Percentiles rank a stretch among this genome's conserved stretches.
These are phyloP conservation scores for Dolomedes plantarius DNA, from an alignment of 2,888 invertebrate genomes.

Conservation along the genomic window DNA sequence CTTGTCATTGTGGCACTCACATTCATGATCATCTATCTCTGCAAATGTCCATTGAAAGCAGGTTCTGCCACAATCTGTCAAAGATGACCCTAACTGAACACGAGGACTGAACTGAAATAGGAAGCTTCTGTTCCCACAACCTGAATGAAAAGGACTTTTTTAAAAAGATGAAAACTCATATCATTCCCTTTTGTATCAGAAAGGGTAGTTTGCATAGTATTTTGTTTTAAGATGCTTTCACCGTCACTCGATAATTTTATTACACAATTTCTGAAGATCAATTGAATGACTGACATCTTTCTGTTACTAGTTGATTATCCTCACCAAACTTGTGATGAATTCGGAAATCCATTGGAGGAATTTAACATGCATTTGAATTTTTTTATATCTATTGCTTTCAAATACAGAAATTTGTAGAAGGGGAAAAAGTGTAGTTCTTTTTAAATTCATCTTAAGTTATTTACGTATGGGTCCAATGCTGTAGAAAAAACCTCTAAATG, in stretches of 20 bases:
- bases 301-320: neutral
- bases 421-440: neutral
- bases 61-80: constrained; percentile 31
- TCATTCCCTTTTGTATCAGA: constrained; percentile 35
- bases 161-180: constrained; percentile 35
- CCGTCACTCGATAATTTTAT: constrained; percentile 34
- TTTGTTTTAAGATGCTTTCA: constrained; percentile 45
- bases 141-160: neutral
- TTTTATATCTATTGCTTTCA: too few relatives aligned
- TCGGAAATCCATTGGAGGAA: neutral
- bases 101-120: neutral
- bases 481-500: neutral
- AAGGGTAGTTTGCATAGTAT: constrained; percentile 43
- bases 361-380: too few relatives aligned
- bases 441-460: neutral
- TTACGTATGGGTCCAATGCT: constrained; percentile 25
- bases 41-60: constrained; percentile 51
- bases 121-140: neutral
- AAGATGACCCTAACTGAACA: constrained; percentile 12
- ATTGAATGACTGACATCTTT: neutral
- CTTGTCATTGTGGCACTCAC: constrained; percentile 54
- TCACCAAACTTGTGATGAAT: neutral
- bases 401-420: too few relatives aligned
- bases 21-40: constrained; percentile 29
- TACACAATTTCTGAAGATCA: constrained; percentile 19